Evolutionary conservation across 2,797 vertebrate genomes (phyloP), one percentile per base, ranked within the genome.

Genomic region (Rhinatrema bivittatum): DNA sequence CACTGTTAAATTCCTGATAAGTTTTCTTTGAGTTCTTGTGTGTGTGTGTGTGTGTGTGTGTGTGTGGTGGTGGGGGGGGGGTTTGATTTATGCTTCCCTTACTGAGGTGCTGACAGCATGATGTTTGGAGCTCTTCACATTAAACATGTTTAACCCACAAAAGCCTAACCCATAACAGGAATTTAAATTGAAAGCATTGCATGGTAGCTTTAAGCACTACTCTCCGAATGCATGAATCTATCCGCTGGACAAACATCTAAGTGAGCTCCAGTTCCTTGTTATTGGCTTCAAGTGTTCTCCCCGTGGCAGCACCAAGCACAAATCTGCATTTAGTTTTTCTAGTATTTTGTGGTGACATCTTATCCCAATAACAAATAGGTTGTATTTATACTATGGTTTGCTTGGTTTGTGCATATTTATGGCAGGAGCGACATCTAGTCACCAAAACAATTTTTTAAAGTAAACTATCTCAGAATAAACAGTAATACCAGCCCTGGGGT

Each of bases 51-150:
- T n/a, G n/a, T n/a, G n/a, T n/a, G n/a, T n/a, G n/a, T n/a, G n/a
- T n/a, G n/a, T n/a, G n/a, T n/a, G n/a, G n/a, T n/a, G n/a, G n/a
- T n/a, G n/a, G n/a, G n/a, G n/a, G n/a, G n/a, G n/a, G n/a, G n/a
- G n/a, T n/a, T n/a, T n/a, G n/a, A n/a, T 16, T 46, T 16, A 39
- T 62, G 27, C 50, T 50, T 44, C 37, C 15, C 53, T 61, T 60
- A 45, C 59, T 21, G 20, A 62, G 36, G 30, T 63, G 61, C 68
- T 74, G 70, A 74, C 64, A 50, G 74, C 68, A 57, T 74, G 73
- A 24, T 20, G 14, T 57, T 64, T 54, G 58, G 39, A 39, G 48
- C 49, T 48, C 30, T 14, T 44, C 38, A 23, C 46, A 23, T 39
- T 54, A 51, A 56, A 63, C 50, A 36, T 29, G 62, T 51, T 49